Evolutionary conservation across 2,888 invertebrate species (phyloP).

Genomic region (Lasioglossum marginatum): DNA sequence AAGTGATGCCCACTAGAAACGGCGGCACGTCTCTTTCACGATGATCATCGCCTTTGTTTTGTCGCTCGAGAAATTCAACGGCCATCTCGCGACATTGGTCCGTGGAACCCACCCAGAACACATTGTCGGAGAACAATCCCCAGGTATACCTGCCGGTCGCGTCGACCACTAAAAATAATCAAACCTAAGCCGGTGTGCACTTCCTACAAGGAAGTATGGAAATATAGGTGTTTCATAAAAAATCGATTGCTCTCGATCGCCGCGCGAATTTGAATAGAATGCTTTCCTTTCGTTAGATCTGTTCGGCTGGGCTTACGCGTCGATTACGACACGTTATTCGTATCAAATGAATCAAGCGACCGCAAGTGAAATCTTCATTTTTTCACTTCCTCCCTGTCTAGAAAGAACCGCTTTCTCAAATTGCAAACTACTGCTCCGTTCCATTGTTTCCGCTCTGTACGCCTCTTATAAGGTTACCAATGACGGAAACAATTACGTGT

Average conservation of each 20-base stretch:
- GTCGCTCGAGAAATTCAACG: slow-evolving; percentile 48
- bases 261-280: not conserved
- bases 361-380: not conserved
- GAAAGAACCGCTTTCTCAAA: not conserved
- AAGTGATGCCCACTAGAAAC: slow-evolving; percentile 70
- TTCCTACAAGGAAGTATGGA: not conserved
- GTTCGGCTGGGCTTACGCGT: not conserved
- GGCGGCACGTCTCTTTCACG: slow-evolving; percentile 62
- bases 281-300: not conserved
- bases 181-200: not conserved
- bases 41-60: slow-evolving; percentile 24
- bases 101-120: slow-evolving; percentile 74
- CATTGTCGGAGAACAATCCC: slow-evolving; percentile 73
- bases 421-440: not conserved
- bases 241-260: not conserved
- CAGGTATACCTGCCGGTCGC: slow-evolving; percentile 74
- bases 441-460: not conserved
- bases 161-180: slow-evolving; percentile 73
- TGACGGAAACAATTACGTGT: not conserved
- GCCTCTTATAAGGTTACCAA: not conserved
- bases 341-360: not conserved
- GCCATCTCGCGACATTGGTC: slow-evolving; percentile 76
- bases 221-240: not conserved
- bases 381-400: not conserved
- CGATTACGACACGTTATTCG: not conserved